phyloP scores from a whole-genome alignment of 2,797 vertebrate species.

The Crenuchus spilurus region DNA sequence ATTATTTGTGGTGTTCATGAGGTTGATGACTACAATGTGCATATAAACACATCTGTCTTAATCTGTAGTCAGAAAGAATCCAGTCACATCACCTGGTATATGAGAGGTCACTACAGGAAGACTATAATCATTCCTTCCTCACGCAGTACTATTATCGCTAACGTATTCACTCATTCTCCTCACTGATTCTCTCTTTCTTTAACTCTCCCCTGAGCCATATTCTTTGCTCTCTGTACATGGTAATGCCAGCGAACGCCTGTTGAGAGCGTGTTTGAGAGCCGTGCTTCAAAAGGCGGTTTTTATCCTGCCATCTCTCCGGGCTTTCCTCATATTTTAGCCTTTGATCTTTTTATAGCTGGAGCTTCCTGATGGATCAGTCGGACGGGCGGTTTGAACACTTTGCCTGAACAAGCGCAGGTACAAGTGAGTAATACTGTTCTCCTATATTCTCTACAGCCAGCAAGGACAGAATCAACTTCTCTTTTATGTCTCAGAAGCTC shows the following conservation, averaged over 20 bases:
- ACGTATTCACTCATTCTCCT: not conserved
- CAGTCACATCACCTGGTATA: no score
- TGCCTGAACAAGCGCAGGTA: not conserved
- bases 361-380: constrained; percentile 26
- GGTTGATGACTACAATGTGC: no score
- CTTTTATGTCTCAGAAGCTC: not conserved
- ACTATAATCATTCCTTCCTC: not conserved
- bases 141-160: not conserved
- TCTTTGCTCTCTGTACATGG: constrained; percentile 25
- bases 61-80: no score
- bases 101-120: not conserved
- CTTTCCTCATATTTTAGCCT: constrained; percentile 40
- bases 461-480: not conserved
- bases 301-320: constrained; percentile 11
- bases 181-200: constrained; percentile 5
- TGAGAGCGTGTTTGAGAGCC: constrained; percentile 25
- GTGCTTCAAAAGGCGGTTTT: constrained; percentile 39
- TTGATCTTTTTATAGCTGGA: constrained; percentile 64
- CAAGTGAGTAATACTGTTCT: not conserved
- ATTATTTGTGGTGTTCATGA: no score
- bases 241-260: constrained; percentile 30
- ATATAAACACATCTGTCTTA: no score
- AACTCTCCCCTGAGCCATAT: constrained; percentile 19
- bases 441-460: not conserved
- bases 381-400: not conserved